These are phyloP conservation scores for Marisa cornuarietis DNA, from an alignment of 1,140 invertebrate species.

Conservation along the genomic window DNA sequence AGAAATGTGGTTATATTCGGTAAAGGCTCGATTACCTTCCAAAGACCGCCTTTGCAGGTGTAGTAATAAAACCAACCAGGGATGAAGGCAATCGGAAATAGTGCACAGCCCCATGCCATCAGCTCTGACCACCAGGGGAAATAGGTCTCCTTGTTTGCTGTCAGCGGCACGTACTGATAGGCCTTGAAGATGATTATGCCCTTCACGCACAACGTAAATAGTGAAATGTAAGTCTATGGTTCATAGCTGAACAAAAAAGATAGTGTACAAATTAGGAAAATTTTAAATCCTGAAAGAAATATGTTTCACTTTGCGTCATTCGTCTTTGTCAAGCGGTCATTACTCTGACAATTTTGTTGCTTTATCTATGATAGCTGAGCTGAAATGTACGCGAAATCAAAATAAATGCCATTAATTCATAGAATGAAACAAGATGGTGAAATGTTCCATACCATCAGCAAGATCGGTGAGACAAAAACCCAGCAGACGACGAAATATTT, in stretches of 20 bases:
- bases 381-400: no score
- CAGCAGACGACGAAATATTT: slow-evolving; percentile 26
- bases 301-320: no score
- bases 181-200: slow-evolving; percentile 23
- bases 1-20: not conserved
- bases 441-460: slow-evolving; percentile 18
- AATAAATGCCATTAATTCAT: no score
- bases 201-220: not conserved
- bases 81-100: slow-evolving; percentile 74
- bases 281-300: no score
- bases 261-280: no score
- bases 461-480: slow-evolving; percentile 21
- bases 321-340: no score
- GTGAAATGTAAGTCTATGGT: no score
- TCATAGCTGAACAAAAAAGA: no score
- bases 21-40: slow-evolving; percentile 10
- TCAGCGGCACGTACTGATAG: slow-evolving; percentile 25
- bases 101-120: slow-evolving; percentile 75
- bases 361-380: no score
- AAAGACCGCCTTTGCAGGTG: slow-evolving; percentile 35
- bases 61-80: slow-evolving; percentile 63
- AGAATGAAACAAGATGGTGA: no score
- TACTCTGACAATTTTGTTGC: no score
- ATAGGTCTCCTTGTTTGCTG: slow-evolving; percentile 71
- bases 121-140: slow-evolving; percentile 77